A percentile compares a stretch with the other conserved stretches of the same genome.
Evolutionary conservation across 1,140 invertebrate species (phyloP).

Genomic region (Holcopasites calliopsidis): DNA sequence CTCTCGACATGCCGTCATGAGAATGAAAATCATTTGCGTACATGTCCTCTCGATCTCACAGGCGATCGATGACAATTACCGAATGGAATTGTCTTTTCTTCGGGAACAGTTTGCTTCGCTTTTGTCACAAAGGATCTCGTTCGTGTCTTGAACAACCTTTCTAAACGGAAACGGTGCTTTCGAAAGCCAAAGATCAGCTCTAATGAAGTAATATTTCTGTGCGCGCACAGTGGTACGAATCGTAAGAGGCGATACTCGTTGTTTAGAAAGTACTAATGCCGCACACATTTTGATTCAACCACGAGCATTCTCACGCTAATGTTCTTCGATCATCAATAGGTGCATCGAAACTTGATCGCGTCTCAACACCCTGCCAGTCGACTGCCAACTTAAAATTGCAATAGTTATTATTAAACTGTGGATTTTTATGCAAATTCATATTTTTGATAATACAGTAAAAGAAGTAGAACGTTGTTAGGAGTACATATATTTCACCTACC

Average conservation of each 20-base stretch:
- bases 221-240: not conserved
- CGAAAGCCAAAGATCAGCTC: conserved; percentile 4
- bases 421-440: too few relatives aligned
- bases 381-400: conserved; percentile 40
- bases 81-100: not conserved
- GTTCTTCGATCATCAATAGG: not conserved
- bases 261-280: conserved; percentile 31
- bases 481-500: too few relatives aligned
- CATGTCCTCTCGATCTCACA: not conserved
- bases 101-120: not conserved
- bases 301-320: conserved; percentile 24
- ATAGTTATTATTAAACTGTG: too few relatives aligned
- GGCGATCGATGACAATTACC: not conserved
- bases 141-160: not conserved
- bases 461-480: too few relatives aligned
- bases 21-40: not conserved
- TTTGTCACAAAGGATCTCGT: not conserved
- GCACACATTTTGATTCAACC: conserved; percentile 3
- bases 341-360: conserved; percentile 2
- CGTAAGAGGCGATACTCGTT: conserved; percentile 1
- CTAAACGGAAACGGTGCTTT: not conserved
- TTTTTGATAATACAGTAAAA: too few relatives aligned
- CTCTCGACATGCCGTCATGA: not conserved
- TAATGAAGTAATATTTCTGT: not conserved
- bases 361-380: not conserved